Evolutionary conservation across 2,888 invertebrate genomes (phyloP).

Genomic region (Oligia fasciuncula): DNA sequence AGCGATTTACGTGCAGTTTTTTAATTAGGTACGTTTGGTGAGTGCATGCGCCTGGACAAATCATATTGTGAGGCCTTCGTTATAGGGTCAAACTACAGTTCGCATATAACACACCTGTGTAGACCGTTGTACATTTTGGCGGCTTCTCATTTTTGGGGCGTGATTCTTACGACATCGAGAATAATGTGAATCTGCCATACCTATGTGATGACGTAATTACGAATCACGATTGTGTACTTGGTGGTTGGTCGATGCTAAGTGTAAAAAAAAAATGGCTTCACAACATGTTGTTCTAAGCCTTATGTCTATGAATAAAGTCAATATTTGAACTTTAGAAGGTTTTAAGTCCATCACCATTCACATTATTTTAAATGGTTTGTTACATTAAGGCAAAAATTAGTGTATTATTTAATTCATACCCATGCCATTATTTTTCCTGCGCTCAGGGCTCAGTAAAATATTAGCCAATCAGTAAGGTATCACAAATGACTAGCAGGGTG

Average conservation of each 20-base stretch:
- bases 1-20: too few species aligned
- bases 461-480: neutral
- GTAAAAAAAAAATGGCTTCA: neutral
- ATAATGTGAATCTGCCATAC: neutral
- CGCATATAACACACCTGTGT: neutral
- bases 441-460: neutral
- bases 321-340: constrained; percentile 33
- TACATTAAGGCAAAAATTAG: neutral
- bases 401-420: neutral
- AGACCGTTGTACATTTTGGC: neutral
- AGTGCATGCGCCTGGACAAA: neutral
- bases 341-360: neutral
- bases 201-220: constrained; percentile 13
- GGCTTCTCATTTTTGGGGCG: neutral
- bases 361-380: constrained; percentile 11
- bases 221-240: neutral
- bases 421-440: neutral
- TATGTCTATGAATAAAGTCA: constrained; percentile 7
- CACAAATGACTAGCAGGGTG: neutral
- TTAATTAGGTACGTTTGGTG: neutral
- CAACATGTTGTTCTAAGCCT: constrained; percentile 20
- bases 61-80: neutral
- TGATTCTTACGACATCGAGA: neutral
- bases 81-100: neutral
- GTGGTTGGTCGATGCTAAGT: neutral